Percentiles rank a stretch among this genome's conserved stretches.
Conservation (phyloP, 2,888 invertebrate genomes). For the Tupiocoris notatus region DNA sequence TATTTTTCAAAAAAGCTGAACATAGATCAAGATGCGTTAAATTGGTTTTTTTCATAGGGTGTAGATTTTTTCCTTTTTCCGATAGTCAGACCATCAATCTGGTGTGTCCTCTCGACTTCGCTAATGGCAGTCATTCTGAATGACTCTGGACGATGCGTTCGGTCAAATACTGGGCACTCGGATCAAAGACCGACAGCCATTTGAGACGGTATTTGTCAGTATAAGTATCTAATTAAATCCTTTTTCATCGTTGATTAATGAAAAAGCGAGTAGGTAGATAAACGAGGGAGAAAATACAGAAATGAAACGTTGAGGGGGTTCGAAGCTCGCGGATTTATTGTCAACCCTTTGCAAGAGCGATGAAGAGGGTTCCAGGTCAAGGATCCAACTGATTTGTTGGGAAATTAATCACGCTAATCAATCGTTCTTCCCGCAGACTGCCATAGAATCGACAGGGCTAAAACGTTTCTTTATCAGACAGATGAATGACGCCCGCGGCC, state of each 20-base stretch:
- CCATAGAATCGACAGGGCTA: neutral
- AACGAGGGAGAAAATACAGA: neutral
- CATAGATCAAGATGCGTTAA: too few species aligned
- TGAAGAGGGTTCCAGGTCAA: conserved; percentile 30
- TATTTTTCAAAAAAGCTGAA: too few species aligned
- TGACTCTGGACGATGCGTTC: too few species aligned
- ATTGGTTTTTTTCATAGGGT: too few species aligned
- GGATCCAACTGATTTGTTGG: conserved; percentile 31
- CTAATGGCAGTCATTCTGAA: too few species aligned
- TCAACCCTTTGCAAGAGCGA: conserved; percentile 7
- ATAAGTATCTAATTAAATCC: conserved; percentile 40
- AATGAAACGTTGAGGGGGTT: neutral
- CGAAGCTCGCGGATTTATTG: conserved; percentile 14
- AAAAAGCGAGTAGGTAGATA: neutral
- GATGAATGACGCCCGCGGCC: conserved; percentile 29
- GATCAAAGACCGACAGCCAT: conserved; percentile 29
- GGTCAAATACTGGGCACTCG: too few species aligned
- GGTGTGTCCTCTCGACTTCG: too few species aligned
- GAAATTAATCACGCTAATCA: conserved; percentile 35
- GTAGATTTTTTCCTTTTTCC: too few species aligned
- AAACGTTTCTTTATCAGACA: conserved; percentile 35
- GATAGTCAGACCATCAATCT: too few species aligned
- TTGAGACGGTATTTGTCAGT: conserved; percentile 27
- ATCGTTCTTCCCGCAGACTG: conserved; percentile 3
- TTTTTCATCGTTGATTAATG: conserved; percentile 36